Evolutionary conservation across 2,888 invertebrate species (phyloP), one percentile per base, ranked within the genome.

Genomic region (Acanthosoma haemorrhoidale): DNA sequence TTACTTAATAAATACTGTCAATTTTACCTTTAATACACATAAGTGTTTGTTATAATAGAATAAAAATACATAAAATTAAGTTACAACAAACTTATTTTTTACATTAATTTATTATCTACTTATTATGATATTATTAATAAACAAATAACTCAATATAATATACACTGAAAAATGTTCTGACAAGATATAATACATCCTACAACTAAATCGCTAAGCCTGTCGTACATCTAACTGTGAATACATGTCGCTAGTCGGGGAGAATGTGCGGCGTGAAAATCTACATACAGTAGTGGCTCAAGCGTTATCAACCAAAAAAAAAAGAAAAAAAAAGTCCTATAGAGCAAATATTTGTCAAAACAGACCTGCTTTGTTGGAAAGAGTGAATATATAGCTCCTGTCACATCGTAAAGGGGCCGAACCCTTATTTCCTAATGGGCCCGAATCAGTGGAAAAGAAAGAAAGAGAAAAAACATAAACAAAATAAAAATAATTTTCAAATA

Each of bases 351-450:
- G 51, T 51, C 51, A 51, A n/a, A n/a, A 51, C 51, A 51, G 25
- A 74, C 73, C 72, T 72, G 73, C 32, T 51, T 70, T 60, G 41
- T 70, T 63, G 43, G 61, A 39, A 60, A 77, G 75, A 72, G 75
- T 75, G 77, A 77, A 77, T 72, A 77, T 76, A 75, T 77, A 77
- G 72, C 77, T 77, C 70, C 79, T 75, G 72, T 78, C 75, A 71
- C 79, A 78, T 70, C 76, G 75, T 70, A 78, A 67, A 58, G 76
- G 75, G 71, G 75, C 74, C 31, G 76, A 76, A 71, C 75, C 73
- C 67, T 75, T 70, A 80, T 82, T 81, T n/a, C 81, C 81, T 60
- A 82, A 80, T 57, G 38, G 38, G 11, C 39, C 21, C 25, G 41
- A 41, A 70, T 32, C 66, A 69, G 18, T 61, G 72, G 36, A 70